Conservation (phyloP, 1,140 invertebrate species). For the Pogonomyrmex barbatus region DNA sequence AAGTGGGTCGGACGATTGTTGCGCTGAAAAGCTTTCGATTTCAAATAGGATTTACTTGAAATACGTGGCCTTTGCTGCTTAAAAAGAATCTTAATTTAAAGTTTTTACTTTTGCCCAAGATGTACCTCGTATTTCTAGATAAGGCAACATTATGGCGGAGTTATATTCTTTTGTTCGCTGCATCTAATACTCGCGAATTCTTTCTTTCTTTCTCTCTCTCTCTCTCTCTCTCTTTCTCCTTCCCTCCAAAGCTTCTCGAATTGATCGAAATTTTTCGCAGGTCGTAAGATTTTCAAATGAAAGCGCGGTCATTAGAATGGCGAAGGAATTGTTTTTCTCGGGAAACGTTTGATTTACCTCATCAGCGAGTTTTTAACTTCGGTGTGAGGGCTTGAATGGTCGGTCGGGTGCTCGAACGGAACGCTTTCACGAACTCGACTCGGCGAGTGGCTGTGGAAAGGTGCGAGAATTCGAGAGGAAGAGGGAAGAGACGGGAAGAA, state of each 20-base stretch:
- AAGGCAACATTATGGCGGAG: neutral
- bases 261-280: slow-evolving; percentile 30
- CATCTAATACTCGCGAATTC: neutral
- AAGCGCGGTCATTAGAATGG: slow-evolving; percentile 57
- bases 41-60: slow-evolving; percentile 18
- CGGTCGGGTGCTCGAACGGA: slow-evolving; percentile 60
- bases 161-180: neutral
- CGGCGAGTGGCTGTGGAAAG: slow-evolving; percentile 36
- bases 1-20: slow-evolving; percentile 15
- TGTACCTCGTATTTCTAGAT: slow-evolving; percentile 25
- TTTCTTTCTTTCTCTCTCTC: neutral
- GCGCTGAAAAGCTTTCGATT: slow-evolving; percentile 15
- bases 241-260: neutral
- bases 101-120: slow-evolving; percentile 11
- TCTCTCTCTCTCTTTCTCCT: no score
- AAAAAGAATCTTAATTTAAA: slow-evolving; percentile 33
- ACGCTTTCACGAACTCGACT: slow-evolving; percentile 69
- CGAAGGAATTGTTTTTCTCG: slow-evolving; percentile 58
- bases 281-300: slow-evolving; percentile 42
- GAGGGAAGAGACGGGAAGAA: neutral
- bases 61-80: slow-evolving; percentile 8
- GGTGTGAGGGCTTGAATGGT: slow-evolving; percentile 57
- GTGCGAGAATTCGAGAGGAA: slow-evolving; percentile 54
- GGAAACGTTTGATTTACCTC: slow-evolving; percentile 69
- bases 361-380: slow-evolving; percentile 71